Evolutionary conservation across 1,140 invertebrate species (phyloP).

Genomic region (Homalodisca vitripennis): DNA sequence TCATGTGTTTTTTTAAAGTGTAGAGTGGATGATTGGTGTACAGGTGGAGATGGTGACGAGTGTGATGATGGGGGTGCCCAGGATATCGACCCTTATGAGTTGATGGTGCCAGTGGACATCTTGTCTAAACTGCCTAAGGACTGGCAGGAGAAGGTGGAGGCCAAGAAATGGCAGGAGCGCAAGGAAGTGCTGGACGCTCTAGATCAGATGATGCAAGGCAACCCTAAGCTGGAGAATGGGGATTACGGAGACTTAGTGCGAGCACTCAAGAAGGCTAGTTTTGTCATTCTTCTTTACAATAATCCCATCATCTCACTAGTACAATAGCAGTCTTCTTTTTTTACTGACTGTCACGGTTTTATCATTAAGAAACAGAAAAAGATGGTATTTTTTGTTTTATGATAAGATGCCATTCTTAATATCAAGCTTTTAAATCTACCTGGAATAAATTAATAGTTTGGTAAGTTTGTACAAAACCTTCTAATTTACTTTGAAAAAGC

Average conservation of each 20-base stretch:
- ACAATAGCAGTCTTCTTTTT: too few species aligned
- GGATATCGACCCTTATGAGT: conserved; percentile 88
- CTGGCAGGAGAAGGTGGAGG: conserved; percentile 93
- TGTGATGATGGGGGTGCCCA: conserved; percentile 58
- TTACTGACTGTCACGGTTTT: not conserved
- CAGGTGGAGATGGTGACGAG: conserved; percentile 53
- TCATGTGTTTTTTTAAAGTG: too few species aligned
- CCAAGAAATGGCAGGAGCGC: conserved; percentile 97
- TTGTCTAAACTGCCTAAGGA: conserved; percentile 91
- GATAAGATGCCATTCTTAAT: too few species aligned
- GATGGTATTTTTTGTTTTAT: too few species aligned
- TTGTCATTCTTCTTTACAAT: conserved; percentile 18
- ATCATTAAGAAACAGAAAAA: too few species aligned
- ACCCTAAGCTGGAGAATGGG: conserved; percentile 85
- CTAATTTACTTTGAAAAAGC: too few species aligned
- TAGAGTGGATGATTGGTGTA: too few species aligned
- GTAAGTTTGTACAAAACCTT: too few species aligned
- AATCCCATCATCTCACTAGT: too few species aligned
- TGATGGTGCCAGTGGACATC: conserved; percentile 91
- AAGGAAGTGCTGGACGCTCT: conserved; percentile 87
- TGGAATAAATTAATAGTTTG: too few species aligned
- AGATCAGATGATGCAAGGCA: conserved; percentile 71
- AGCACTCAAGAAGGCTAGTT: conserved; percentile 84
- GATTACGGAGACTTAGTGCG: conserved; percentile 91
- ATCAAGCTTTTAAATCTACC: too few species aligned